Evolutionary conservation across 53 echinoderm and acorn worm genomes (phyloP).

Genomic region (Echinometra lucunter): DNA sequence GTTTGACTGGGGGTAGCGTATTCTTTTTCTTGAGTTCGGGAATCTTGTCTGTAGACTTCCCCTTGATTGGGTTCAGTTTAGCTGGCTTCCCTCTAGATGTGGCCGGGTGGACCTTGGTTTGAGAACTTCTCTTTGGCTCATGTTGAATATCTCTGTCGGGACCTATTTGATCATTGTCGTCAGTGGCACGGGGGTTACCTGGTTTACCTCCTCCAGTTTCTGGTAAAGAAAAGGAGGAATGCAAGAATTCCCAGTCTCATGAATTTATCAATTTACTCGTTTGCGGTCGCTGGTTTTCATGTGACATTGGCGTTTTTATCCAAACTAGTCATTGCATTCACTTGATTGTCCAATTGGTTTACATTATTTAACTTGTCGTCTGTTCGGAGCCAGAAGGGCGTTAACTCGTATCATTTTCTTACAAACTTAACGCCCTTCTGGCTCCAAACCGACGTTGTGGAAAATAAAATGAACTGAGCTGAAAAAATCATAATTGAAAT

Average conservation of each 20-base stretch:
- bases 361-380: too few species aligned
- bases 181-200: not conserved
- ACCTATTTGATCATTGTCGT: not conserved
- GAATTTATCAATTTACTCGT: not conserved
- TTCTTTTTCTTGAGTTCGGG: constrained; percentile 13
- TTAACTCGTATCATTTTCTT: too few species aligned
- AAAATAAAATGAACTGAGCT: too few species aligned
- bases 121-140: not conserved
- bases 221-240: not conserved
- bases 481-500: not conserved
- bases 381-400: too few species aligned
- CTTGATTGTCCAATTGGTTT: too few species aligned
- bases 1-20: not conserved
- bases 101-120: not conserved
- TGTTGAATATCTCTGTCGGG: not conserved
- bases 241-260: too few species aligned
- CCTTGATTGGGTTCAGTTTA: constrained; percentile 2
- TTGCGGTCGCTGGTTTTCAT: not conserved
- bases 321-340: too few species aligned
- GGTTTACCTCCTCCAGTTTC: constrained; percentile 21
- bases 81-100: not conserved
- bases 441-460: too few species aligned
- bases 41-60: not conserved
- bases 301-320: not conserved
- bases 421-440: too few species aligned